Base-by-base conservation (phyloP, 2,113 vertebrate species). In the Mesembrinibis cayennensis region DNA sequence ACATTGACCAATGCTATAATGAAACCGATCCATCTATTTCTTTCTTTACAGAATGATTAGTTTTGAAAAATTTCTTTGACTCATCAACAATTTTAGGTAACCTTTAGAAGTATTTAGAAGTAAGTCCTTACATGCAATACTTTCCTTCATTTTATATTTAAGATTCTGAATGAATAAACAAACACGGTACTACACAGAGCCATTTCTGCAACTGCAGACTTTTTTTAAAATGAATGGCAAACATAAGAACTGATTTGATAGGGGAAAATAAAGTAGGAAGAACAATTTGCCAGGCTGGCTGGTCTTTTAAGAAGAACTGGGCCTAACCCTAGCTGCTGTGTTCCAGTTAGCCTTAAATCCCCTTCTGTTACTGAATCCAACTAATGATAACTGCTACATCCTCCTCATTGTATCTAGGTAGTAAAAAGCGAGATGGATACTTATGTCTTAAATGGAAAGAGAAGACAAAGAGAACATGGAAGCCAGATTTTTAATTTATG, bases 241-340 rank as follows among this genome's bases (percentile, higher is more conserved):
- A 61, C 11, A 6, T 10, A 73, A 78, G 14, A 78, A 42, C 14
- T 26, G 32, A 50, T 47, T 11, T 34, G 40, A 83, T 2, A 26
- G 29, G 27, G 38, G 29, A 25, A 76, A 36, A 38, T 1, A 0
- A 0, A 92, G 22, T 4, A 47, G 26, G 4, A 79, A 69, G 16
- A 65, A 10, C 11, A 72, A 66, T 18, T 62, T 82, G 11, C 4
- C 14, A 52, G 34, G 52, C 38, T 27, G 16, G 20, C 10, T 69
- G 19, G 2, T 42, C 16, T 72, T 88, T 36, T 17, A 85, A 82
- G 26, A 65, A 26, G 12, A 76, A 50, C 12, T 32, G 29, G 10
- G 12, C 21, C 52, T 53, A 86, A 59, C 5, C 12, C 11, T 40
- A 71, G 10, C 32, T 73, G 23, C 23, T 72, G 13, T 26, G 9